Conservation (phyloP, 2,113 vertebrate species). For the Plecturocebus donacophilus region DNA sequence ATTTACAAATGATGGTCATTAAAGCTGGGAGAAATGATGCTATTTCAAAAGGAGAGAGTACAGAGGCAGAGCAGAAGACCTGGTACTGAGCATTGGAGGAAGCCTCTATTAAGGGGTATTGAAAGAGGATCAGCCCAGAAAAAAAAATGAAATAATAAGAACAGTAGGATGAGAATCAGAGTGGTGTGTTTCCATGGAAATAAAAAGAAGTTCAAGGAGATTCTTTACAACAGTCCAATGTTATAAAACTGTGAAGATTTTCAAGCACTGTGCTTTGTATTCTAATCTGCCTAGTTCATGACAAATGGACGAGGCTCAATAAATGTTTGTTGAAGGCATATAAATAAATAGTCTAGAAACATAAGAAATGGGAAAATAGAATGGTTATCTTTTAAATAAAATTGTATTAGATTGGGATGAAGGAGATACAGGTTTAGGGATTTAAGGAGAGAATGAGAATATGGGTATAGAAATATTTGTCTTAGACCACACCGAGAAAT, state of each 20-base stretch:
- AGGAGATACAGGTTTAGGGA: not conserved
- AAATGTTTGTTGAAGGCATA: not conserved
- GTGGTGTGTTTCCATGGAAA: conserved; percentile 45
- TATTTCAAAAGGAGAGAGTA: conserved; percentile 19
- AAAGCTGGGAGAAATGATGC: not conserved
- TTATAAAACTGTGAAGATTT: not conserved
- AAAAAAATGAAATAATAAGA: conserved; percentile 24
- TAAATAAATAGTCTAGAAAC: conserved; percentile 4
- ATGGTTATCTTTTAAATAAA: not conserved
- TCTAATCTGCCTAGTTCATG: not conserved
- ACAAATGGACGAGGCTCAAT: not conserved
- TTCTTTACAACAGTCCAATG: not conserved
- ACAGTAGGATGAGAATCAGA: not conserved
- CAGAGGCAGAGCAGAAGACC: not conserved
- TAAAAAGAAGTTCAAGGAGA: conserved; percentile 27
- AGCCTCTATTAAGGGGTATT: not conserved
- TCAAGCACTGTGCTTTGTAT: conserved; percentile 20
- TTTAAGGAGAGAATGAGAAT: not conserved
- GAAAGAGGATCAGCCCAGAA: not conserved
- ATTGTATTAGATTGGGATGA: not conserved
- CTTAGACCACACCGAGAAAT: not conserved
- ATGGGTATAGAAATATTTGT: not conserved
- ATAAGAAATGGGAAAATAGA: not conserved
- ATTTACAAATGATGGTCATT: not conserved
- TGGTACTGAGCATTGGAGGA: not conserved